Conservation (phyloP, 2,888 invertebrate species). For the Eupithecia centaureata region DNA sequence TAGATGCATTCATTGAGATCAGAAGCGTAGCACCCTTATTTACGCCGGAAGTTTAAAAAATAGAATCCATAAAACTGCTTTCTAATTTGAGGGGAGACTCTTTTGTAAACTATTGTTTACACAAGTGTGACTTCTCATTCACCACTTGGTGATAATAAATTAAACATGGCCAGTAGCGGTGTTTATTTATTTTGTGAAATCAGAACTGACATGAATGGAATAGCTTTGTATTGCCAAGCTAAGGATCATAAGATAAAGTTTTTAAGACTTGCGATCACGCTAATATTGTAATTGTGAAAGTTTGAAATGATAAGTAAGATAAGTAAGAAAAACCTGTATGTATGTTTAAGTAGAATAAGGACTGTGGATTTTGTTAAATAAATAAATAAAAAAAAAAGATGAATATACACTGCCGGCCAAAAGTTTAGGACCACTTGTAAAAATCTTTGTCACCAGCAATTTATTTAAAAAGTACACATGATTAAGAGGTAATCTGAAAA, state of each 20-base stretch:
- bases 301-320: too few species aligned
- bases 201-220: neutral
- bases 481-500: too few species aligned
- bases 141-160: neutral
- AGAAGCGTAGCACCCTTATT: neutral
- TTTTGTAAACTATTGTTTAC: slow-evolving; percentile 1
- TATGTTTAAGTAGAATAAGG: too few species aligned
- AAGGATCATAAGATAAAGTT: neutral
- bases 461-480: too few species aligned
- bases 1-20: neutral
- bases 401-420: too few species aligned
- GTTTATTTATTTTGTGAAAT: neutral
- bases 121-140: neutral
- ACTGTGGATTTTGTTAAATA: too few species aligned
- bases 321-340: too few species aligned
- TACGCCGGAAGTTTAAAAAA: neutral
- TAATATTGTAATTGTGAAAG: too few species aligned
- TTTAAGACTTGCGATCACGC: neutral
- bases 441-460: too few species aligned
- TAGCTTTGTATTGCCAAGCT: neutral
- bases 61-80: neutral
- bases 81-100: neutral
- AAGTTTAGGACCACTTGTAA: too few species aligned
- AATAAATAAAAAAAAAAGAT: too few species aligned
- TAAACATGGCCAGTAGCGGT: neutral